phyloP scores from a whole-genome alignment of 2,797 vertebrate species.

The Spizella passerina region DNA sequence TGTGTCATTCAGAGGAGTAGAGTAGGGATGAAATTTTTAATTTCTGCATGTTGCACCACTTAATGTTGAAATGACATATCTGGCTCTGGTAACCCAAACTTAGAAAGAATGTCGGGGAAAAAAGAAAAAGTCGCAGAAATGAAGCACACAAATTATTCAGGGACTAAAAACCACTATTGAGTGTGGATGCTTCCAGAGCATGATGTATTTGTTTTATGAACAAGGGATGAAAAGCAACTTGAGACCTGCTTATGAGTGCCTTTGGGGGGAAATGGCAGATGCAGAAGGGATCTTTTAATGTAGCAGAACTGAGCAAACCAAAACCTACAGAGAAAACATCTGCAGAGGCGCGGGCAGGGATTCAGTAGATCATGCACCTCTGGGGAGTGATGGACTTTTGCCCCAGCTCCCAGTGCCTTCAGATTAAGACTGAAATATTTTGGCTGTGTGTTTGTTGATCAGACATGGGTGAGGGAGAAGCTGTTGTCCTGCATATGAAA shows the following conservation, averaged over 20 bases:
- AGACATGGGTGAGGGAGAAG: background rate
- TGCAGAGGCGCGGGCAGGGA: background rate
- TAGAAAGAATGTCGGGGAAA: background rate
- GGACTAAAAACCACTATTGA: background rate
- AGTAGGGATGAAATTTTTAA: background rate
- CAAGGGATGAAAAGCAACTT: background rate
- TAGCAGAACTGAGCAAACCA: background rate
- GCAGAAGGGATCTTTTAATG: background rate
- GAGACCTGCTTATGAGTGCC: background rate
- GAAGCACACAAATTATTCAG: background rate
- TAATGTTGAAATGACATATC: background rate
- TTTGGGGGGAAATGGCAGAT: background rate
- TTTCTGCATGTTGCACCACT: background rate
- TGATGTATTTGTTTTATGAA: background rate
- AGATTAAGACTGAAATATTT: background rate
- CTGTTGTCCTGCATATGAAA: background rate
- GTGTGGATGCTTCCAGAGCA: background rate
- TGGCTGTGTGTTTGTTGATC: background rate
- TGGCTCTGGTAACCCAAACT: background rate
- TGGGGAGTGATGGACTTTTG: background rate
- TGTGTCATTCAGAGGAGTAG: background rate
- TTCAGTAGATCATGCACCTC: accelerated
- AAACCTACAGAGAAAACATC: background rate
- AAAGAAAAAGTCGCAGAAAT: background rate
- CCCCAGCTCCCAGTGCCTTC: background rate